Conservation (phyloP, 2,113 vertebrate species). For the Aplodontia rufa region DNA sequence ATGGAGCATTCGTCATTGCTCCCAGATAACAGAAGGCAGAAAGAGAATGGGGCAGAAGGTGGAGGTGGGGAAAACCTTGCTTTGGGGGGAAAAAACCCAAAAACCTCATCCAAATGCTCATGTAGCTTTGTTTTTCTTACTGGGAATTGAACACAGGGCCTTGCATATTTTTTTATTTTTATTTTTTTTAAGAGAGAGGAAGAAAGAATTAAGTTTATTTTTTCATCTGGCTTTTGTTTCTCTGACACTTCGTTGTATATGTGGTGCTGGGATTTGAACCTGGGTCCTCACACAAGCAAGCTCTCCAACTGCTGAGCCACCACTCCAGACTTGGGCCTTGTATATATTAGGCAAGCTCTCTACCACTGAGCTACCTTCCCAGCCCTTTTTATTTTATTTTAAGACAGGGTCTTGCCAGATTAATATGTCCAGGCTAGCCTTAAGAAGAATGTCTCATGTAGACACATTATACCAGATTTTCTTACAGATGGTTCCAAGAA, state of each 20-base stretch:
- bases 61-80: not conserved
- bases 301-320: too few relatives aligned
- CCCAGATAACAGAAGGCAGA: not conserved
- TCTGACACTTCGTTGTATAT: too few relatives aligned
- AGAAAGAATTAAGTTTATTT: too few relatives aligned
- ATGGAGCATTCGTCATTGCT: not conserved
- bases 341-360: not conserved
- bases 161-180: too few relatives aligned
- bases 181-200: too few relatives aligned
- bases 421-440: not conserved
- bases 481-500: conserved; percentile 8
- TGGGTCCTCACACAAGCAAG: too few relatives aligned
- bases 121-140: not conserved
- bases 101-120: not conserved
- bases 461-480: not conserved
- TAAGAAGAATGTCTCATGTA: not conserved
- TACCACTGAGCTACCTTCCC: not conserved
- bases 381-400: not conserved
- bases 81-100: too few relatives aligned
- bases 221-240: too few relatives aligned
- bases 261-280: too few relatives aligned
- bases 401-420: not conserved
- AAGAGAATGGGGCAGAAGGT: not conserved
- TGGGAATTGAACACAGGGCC: not conserved
- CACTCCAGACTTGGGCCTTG: too few relatives aligned